A percentile compares a stretch with the other conserved stretches of the same genome.
Evolutionary conservation across 1,140 invertebrate species (phyloP).

Genomic region (Parasteatoda tepidariorum): DNA sequence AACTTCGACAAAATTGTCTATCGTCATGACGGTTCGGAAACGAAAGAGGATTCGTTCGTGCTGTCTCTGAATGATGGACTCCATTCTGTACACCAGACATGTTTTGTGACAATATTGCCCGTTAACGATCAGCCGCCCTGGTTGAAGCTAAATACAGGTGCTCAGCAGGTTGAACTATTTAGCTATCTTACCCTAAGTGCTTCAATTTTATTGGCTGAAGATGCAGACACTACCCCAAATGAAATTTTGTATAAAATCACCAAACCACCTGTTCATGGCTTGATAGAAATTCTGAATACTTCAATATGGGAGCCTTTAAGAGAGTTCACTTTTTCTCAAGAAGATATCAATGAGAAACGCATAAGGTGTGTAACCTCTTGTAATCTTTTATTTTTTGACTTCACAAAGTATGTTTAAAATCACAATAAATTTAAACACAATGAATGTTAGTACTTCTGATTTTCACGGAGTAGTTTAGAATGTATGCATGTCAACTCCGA

Average conservation of each 20-base stretch:
- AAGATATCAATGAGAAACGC: constrained; percentile 42
- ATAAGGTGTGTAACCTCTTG: constrained; percentile 37
- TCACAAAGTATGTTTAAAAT: not conserved
- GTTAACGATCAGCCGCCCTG: constrained; percentile 54
- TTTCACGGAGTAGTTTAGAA: too few relatives aligned
- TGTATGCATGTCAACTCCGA: too few relatives aligned
- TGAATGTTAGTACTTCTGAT: too few relatives aligned
- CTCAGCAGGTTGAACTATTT: constrained; percentile 22
- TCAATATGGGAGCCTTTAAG: constrained; percentile 23
- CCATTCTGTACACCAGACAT: constrained; percentile 16
- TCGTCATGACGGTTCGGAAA: constrained; percentile 51
- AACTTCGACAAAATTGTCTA: constrained; percentile 56
- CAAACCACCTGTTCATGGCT: not conserved
- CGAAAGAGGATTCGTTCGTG: constrained; percentile 26
- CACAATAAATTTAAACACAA: too few relatives aligned
- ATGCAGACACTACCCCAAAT: constrained; percentile 32
- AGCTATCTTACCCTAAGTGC: constrained; percentile 23
- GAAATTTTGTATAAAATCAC: constrained; percentile 35
- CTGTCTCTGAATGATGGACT: constrained; percentile 50
- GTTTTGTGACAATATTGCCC: constrained; percentile 37
- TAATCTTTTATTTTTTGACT: not conserved
- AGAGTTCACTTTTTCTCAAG: constrained; percentile 38
- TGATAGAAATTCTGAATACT: constrained; percentile 7
- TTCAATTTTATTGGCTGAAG: constrained; percentile 29
- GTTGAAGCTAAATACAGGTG: constrained; percentile 30